Percentiles rank a stretch among this genome's conserved stretches.
phyloP scores from a whole-genome alignment of 2,888 invertebrate genomes.

The Lingula anatina region DNA sequence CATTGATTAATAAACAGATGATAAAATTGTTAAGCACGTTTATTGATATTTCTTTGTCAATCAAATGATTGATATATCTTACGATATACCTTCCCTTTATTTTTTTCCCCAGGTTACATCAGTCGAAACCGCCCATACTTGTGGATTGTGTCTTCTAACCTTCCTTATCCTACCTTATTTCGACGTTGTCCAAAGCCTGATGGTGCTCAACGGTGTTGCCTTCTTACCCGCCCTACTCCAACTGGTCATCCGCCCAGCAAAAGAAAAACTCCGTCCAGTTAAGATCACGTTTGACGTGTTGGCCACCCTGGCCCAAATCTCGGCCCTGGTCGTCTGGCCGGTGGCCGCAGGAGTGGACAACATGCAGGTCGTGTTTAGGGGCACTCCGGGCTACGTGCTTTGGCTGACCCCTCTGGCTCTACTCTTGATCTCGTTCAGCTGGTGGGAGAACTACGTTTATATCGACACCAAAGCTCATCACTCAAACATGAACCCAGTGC shows the following conservation, averaged over 20 bases:
- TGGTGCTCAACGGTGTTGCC: slow-evolving; percentile 93
- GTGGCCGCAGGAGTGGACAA: slow-evolving; percentile 13
- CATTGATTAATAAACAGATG: no score
- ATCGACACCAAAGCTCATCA: no score
- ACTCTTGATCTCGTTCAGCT: slow-evolving; percentile 81
- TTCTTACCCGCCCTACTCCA: slow-evolving; percentile 69
- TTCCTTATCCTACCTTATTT: slow-evolving; percentile 85
- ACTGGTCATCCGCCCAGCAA: slow-evolving; percentile 24
- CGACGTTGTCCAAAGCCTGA: slow-evolving; percentile 90
- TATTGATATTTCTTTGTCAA: no score
- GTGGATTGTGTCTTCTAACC: slow-evolving; percentile 80
- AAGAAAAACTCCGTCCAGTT: slow-evolving; percentile 17
- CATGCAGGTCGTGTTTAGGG: slow-evolving; percentile 5
- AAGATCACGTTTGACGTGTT: slow-evolving; percentile 18
- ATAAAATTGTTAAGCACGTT: no score
- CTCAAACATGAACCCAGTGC: slow-evolving; percentile 64
- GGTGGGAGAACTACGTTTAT: slow-evolving; percentile 98
- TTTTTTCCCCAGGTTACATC: slow-evolving; percentile 59
- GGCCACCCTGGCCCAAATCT: slow-evolving; percentile 23
- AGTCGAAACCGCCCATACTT: slow-evolving; percentile 82
- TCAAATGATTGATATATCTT: no score
- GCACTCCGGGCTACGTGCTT: slow-evolving; percentile 47
- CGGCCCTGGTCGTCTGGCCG: slow-evolving; percentile 29
- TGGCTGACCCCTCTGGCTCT: slow-evolving; percentile 84
- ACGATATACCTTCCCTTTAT: no score